phyloP scores from a whole-genome alignment of 2,797 vertebrate genomes.

The Bovichtus diacanthus region DNA sequence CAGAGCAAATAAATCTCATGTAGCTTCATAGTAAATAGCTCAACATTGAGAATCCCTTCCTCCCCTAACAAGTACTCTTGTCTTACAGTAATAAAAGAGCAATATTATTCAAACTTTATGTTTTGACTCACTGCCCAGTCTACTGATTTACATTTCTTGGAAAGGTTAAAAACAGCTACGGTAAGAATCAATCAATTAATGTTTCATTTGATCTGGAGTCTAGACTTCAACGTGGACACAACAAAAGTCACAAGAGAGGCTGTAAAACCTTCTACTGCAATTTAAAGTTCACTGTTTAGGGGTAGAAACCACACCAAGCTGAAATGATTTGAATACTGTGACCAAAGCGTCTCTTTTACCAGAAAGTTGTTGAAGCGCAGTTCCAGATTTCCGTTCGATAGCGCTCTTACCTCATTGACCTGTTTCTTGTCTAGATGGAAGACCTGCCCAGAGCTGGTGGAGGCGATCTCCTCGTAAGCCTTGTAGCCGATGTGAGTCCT shows the following conservation, averaged over 20 bases:
- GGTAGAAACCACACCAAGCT: conserved; percentile 14
- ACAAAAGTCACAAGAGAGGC: conserved; percentile 22
- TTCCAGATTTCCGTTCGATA: conserved; percentile 1
- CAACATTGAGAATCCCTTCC: conserved; percentile 7
- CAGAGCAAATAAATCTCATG: not conserved
- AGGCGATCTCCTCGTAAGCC: conserved; percentile 98
- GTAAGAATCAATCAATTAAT: conserved; percentile 54
- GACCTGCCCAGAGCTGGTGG: conserved; percentile 98
- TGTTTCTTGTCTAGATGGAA: conserved; percentile 99
- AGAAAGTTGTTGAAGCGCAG: conserved; percentile 6
- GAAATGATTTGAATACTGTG: conserved; percentile 32
- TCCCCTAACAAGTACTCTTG: conserved; percentile 2
- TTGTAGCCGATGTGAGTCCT: conserved; percentile 94
- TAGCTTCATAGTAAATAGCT: not conserved
- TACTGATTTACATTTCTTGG: conserved; percentile 61
- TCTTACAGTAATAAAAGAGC: conserved; percentile 36
- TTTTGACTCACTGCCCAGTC: conserved; percentile 24
- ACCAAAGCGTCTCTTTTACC: conserved; percentile 30
- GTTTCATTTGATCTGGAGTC: conserved; percentile 55
- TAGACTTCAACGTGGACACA: conserved; percentile 42
- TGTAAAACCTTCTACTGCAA: conserved; percentile 46
- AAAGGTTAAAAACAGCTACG: conserved; percentile 43
- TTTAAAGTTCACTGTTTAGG: conserved; percentile 41
- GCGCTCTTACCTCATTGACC: conserved; percentile 94
- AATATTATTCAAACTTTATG: conserved; percentile 26